These are phyloP conservation scores for Vanessa cardui DNA, from an alignment of 2,888 invertebrate genomes.

Conservation along the genomic window DNA sequence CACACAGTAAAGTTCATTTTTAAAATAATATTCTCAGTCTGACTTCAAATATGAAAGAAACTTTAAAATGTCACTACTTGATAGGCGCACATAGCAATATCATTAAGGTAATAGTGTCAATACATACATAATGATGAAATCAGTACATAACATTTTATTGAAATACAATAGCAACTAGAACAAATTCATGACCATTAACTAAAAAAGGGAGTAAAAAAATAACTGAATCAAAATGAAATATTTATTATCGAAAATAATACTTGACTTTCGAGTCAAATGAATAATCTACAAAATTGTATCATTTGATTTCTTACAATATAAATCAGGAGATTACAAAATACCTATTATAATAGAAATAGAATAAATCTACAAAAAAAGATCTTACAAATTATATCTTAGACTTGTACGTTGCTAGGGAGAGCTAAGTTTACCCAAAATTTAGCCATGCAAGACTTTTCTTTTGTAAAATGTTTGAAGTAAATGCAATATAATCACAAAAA, in stretches of 20 bases:
- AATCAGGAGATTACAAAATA: constrained; percentile 80
- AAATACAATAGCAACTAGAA: constrained; percentile 1
- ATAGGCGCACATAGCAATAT: constrained; percentile 14
- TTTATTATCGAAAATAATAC: constrained; percentile 80
- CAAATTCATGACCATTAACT: constrained; percentile 11
- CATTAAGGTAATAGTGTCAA: neutral
- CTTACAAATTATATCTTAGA: constrained; percentile 79
- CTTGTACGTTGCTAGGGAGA: constrained; percentile 80
- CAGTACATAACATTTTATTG: neutral
- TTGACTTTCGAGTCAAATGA: constrained; percentile 68
- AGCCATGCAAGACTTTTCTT: constrained; percentile 61
- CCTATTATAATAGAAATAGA: constrained; percentile 63
- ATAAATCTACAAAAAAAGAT: constrained; percentile 74
- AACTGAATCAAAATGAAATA: constrained; percentile 64
- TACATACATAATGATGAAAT: no score
- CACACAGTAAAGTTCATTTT: constrained; percentile 69
- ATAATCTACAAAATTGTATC: constrained; percentile 71
- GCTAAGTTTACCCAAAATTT: constrained; percentile 69
- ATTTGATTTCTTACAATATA: constrained; percentile 61
- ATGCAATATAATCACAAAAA: constrained; percentile 63
- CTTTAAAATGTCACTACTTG: constrained; percentile 27
- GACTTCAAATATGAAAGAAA: constrained; percentile 39
- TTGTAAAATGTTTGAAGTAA: constrained; percentile 57
- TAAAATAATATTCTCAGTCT: constrained; percentile 58
- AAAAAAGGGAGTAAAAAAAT: constrained; percentile 54